A percentile compares a stretch with the other conserved stretches of the same genome.
Evolutionary conservation across 1,140 invertebrate genomes (phyloP).

Genomic region (Lasioglossum baleicum): DNA sequence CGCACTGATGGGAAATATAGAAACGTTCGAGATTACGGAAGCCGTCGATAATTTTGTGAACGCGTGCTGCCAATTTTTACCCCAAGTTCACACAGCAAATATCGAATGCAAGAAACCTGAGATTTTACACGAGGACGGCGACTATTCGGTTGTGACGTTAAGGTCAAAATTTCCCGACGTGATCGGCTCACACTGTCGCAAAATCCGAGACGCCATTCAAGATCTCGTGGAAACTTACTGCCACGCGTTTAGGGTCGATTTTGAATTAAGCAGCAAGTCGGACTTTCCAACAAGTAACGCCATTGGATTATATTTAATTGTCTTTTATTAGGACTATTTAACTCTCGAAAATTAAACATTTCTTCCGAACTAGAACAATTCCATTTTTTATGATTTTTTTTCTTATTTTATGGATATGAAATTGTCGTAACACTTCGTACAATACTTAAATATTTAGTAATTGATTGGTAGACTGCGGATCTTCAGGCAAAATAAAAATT

Average conservation of each 20-base stretch:
- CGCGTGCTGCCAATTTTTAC: conserved; percentile 81
- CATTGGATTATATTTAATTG: conserved; percentile 24
- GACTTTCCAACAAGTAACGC: conserved; percentile 77
- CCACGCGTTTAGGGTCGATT: conserved; percentile 91
- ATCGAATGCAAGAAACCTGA: conserved; percentile 81
- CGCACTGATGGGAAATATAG: conserved; percentile 91
- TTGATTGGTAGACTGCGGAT: no score
- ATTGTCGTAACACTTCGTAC: no score
- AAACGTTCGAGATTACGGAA: conserved; percentile 90
- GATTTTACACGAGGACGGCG: conserved; percentile 82
- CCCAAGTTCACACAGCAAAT: conserved; percentile 77
- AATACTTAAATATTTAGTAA: no score
- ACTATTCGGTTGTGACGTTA: conserved; percentile 83
- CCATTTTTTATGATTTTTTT: no score
- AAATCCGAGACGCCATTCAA: conserved; percentile 86
- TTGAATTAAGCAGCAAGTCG: conserved; percentile 81
- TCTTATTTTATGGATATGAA: no score
- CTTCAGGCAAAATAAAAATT: no score
- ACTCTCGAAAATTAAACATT: no score
- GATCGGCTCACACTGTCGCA: conserved; percentile 83
- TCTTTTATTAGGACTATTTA: not conserved
- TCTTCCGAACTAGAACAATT: no score
- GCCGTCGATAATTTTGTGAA: conserved; percentile 86
- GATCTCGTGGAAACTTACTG: conserved; percentile 90
- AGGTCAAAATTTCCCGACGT: conserved; percentile 80